Percentiles rank a stretch among this genome's conserved stretches.
These are phyloP conservation scores for Bombus sylvicola DNA, from an alignment of 1,140 invertebrate genomes.

Conservation along the genomic window DNA sequence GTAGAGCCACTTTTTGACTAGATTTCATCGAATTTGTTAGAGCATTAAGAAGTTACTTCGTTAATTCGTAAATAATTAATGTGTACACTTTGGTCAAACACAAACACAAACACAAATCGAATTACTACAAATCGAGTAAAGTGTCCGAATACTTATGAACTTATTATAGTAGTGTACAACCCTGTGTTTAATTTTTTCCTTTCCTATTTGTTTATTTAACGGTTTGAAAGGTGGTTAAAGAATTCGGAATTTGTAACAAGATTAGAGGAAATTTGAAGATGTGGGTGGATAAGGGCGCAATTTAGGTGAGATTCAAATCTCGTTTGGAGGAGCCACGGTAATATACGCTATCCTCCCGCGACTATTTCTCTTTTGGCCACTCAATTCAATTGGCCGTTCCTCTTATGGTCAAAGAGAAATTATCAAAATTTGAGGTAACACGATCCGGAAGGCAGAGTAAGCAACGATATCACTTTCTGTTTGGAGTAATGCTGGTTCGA, in stretches of 20 bases:
- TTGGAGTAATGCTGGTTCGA: neutral
- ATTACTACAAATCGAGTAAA: no score
- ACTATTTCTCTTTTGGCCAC: conserved; percentile 26
- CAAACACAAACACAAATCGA: no score
- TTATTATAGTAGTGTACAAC: no score
- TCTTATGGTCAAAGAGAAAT: conserved; percentile 45
- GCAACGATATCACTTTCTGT: neutral
- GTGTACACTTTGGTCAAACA: no score
- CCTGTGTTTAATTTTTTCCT: neutral
- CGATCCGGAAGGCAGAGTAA: neutral
- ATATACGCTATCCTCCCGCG: neutral
- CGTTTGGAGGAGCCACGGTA: neutral
- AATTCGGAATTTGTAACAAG: neutral
- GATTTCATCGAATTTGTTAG: no score
- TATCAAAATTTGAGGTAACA: conserved; percentile 29
- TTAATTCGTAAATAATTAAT: no score
- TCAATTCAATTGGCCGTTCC: neutral
- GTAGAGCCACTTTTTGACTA: no score
- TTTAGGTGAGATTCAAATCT: neutral
- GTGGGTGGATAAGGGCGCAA: neutral
- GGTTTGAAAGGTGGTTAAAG: neutral
- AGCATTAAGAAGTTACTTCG: no score
- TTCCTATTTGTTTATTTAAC: neutral
- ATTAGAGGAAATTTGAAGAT: conserved; percentile 32
- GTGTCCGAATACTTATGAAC: no score